Conservation (phyloP, 2,113 vertebrate genomes). For the Ahaetulla prasina region DNA sequence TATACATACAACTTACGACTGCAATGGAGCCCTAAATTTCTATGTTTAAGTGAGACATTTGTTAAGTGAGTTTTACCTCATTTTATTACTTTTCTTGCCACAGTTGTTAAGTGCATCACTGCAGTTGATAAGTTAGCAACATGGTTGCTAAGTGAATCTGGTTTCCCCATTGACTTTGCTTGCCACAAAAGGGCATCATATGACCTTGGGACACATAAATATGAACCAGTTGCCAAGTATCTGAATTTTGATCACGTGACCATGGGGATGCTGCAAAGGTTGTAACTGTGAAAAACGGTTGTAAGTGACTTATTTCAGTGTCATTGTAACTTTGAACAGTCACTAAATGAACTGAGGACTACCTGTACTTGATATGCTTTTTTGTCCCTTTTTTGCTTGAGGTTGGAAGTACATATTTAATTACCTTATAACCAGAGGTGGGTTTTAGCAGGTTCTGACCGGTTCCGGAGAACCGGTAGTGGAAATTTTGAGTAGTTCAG, state of each 20-base stretch:
- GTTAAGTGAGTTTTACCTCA: background rate
- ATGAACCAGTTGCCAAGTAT: background rate
- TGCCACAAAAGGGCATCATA: background rate
- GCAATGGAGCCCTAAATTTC: background rate
- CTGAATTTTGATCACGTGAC: background rate
- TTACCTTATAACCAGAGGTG: background rate
- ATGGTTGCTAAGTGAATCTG: background rate
- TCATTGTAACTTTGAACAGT: background rate
- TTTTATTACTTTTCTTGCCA: background rate
- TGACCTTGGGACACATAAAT: background rate
- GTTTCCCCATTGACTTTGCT: background rate
- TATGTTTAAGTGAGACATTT: background rate
- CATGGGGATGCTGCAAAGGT: background rate
- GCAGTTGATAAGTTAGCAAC: background rate
- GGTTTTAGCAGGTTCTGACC: no score
- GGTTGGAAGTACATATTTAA: background rate
- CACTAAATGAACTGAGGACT: background rate
- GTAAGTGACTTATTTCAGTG: background rate
- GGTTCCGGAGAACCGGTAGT: no score
- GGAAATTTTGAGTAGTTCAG: no score
- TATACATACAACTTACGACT: background rate
- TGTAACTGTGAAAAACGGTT: background rate
- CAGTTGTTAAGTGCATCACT: background rate
- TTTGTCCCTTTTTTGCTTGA: background rate
- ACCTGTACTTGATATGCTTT: background rate